A percentile compares a stretch with the other conserved stretches of the same genome.
Evolutionary conservation across 2,113 vertebrate genomes (phyloP).

Genomic region (Notarius quadriscutis): DNA sequence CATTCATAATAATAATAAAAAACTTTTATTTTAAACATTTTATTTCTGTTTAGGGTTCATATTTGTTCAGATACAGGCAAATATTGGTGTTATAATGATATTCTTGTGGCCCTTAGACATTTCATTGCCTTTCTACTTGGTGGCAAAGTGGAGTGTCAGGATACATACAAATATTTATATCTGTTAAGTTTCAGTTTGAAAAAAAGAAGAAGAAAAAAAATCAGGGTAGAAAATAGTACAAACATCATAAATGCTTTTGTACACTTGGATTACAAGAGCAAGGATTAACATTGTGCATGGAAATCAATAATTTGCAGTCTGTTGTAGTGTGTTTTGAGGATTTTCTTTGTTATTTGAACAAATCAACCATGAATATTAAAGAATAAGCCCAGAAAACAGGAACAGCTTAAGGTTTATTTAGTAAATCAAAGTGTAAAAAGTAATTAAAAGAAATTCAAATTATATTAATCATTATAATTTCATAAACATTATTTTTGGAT

Average conservation of each 20-base stretch:
- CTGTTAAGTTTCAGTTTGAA: not conserved
- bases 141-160: not conserved
- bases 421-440: not conserved
- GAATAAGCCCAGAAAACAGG: not conserved
- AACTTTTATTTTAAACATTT: not conserved
- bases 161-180: not conserved
- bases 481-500: too few species aligned
- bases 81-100: not conserved
- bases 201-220: not conserved
- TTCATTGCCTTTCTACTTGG: not conserved
- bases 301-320: not conserved
- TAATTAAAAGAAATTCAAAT: not conserved
- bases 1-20: not conserved
- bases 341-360: not conserved
- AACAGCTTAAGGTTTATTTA: not conserved
- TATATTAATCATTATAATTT: not conserved
- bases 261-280: not conserved
- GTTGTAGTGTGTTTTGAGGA: not conserved
- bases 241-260: not conserved
- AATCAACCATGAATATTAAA: not conserved
- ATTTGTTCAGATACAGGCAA: not conserved
- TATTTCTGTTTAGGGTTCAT: not conserved
- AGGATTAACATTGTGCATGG: not conserved
- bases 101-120: not conserved
- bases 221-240: not conserved